Evolutionary conservation across 2,888 invertebrate genomes (phyloP), one percentile per base, ranked within the genome.

Genomic region (Exocentrus adspersus): DNA sequence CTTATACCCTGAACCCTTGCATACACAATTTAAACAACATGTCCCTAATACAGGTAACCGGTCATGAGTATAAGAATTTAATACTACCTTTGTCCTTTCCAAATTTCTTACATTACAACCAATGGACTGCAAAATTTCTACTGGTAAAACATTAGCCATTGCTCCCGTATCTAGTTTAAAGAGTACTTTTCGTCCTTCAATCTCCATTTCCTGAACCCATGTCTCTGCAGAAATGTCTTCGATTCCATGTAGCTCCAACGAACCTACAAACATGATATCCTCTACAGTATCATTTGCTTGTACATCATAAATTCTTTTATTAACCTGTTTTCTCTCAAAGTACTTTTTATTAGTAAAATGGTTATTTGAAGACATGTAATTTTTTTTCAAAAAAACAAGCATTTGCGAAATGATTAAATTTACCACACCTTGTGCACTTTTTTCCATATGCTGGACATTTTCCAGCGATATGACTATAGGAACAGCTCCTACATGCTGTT

Each of bases 21-120:
- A 45, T 30, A 9, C 54, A 43, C 57, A 65, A 12, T 14, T 60
- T 60, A 63, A n/a, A 7, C n/a, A 20, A n/a, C 19, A 64, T 62
- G 45, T 32, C 12, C 66, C 60, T 1, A 65, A 28, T 1, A 60
- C 52, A 21, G 60, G 46, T 58, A 69, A n/a, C 7, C 1, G 9
- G 42, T 67, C 3, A 12, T 46, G 24, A 24, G 69, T 56, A 46
- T 69, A 69, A 5, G 58, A 58, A 2, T 2, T 60, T 17, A 69
- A 21, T 21, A 51, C 67, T 5, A 42, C 37, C n/a, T 60, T 56
- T 5, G 64, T 48, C 54, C 58, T 59, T 17, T 17, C 6, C 17
- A 43, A 5, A 5, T 32, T 32, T 32, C 10, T 10, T 2, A 32
- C 2, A 32, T 43, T 17, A 42, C 19, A 53, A 53, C 21, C 21